These are phyloP conservation scores for Phania funesta DNA, from an alignment of 2,888 invertebrate genomes.

Conservation along the genomic window DNA sequence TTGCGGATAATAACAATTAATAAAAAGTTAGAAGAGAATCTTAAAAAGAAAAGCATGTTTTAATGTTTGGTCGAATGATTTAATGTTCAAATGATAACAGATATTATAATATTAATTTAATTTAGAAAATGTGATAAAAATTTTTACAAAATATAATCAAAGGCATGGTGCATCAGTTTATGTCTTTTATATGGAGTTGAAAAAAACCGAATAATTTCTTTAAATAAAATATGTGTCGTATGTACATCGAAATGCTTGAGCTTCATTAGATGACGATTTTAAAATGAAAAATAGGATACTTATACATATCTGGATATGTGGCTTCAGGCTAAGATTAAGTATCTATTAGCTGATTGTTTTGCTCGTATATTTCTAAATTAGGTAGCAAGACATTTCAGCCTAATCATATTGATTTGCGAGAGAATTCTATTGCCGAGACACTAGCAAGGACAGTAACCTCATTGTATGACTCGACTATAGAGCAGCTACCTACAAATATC, in stretches of 20 bases:
- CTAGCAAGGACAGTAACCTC: too few relatives aligned
- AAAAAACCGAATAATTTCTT: neutral
- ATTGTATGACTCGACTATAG: too few relatives aligned
- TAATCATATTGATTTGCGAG: too few relatives aligned
- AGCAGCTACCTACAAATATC: too few relatives aligned
- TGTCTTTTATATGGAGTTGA: neutral
- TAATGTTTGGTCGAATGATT: slow-evolving; percentile 43
- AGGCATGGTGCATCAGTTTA: neutral
- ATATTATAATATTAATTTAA: slow-evolving; percentile 43
- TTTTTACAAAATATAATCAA: neutral
- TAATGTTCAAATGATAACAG: slow-evolving; percentile 40
- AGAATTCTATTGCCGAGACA: too few relatives aligned
- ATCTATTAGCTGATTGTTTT: too few relatives aligned
- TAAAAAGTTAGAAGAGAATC: slow-evolving; percentile 45
- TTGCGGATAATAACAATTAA: slow-evolving; percentile 55
- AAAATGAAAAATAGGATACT: too few relatives aligned
- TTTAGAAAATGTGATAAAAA: slow-evolving; percentile 10
- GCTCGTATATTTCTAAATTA: too few relatives aligned
- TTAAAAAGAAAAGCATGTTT: slow-evolving; percentile 22
- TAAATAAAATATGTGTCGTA: neutral
- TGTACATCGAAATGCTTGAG: neutral
- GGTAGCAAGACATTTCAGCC: too few relatives aligned
- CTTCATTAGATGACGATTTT: too few relatives aligned
- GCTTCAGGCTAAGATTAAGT: too few relatives aligned
- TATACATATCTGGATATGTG: too few relatives aligned